Evolutionary conservation across 2,113 vertebrate genomes (phyloP).

Genomic region (Rana temporaria): DNA sequence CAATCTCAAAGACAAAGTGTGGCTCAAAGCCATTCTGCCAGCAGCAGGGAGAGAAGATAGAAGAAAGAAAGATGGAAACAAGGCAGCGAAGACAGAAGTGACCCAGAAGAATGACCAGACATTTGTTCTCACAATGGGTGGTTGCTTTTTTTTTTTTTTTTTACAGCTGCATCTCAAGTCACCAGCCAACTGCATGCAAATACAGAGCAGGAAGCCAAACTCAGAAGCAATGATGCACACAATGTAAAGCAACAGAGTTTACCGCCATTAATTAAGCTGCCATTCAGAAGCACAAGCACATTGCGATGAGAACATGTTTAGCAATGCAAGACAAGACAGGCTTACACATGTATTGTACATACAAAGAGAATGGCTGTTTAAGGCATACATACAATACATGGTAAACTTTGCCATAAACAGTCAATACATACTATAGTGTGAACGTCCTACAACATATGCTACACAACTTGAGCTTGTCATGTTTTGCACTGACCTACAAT

Average conservation of each 20-base stretch:
- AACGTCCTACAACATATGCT: too few species aligned
- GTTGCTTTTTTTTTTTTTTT: not conserved
- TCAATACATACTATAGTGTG: too few species aligned
- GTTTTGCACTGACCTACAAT: too few species aligned
- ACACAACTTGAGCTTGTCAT: too few species aligned
- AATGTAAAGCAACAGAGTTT: not conserved
- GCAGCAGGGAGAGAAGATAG: constrained; percentile 58
- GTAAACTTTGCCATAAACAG: too few species aligned
- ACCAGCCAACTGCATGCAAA: constrained; percentile 24
- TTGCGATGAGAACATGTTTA: not conserved
- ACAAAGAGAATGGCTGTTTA: not conserved
- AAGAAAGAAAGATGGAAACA: constrained; percentile 60
- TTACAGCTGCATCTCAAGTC: not conserved
- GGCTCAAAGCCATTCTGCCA: constrained; percentile 76
- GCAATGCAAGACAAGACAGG: not conserved
- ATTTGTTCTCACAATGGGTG: not conserved
- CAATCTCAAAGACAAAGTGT: constrained; percentile 79
- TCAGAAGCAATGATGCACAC: not conserved
- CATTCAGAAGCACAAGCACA: too few species aligned
- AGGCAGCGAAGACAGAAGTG: not conserved
- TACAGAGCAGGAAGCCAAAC: not conserved
- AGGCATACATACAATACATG: too few species aligned
- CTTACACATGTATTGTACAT: not conserved
- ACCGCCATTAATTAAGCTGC: too few species aligned
- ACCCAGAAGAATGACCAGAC: not conserved